Percentiles rank a stretch among this genome's conserved stretches.
These are phyloP conservation scores for Catostomus latipinnis DNA, from an alignment of 2,797 vertebrate species.

Conservation along the genomic window DNA sequence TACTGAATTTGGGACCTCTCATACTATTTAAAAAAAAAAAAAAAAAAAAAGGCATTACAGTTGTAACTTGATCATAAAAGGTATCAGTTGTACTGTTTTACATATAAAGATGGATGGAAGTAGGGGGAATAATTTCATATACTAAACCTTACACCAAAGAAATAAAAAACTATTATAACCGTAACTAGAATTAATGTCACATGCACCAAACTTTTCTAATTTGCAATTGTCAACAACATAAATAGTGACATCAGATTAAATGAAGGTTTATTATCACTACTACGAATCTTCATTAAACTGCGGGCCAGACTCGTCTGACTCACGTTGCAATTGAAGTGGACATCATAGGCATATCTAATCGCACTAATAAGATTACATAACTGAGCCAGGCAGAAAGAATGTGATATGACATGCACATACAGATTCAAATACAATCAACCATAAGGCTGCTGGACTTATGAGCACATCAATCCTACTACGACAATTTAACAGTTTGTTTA, in stretches of 20 bases:
- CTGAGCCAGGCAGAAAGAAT: conserved; percentile 7
- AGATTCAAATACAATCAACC: conserved; percentile 27
- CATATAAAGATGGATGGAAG: too few species aligned
- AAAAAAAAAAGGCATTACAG: too few species aligned
- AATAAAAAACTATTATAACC: neutral
- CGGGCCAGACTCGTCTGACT: conserved; percentile 18
- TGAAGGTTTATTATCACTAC: conserved; percentile 22
- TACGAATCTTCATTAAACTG: conserved; percentile 41
- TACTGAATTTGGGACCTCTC: too few species aligned
- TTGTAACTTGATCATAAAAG: too few species aligned
- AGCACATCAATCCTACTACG: neutral
- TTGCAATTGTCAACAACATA: conserved; percentile 20
- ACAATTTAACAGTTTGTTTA: conserved; percentile 7
- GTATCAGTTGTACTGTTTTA: too few species aligned
- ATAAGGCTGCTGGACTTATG: conserved; percentile 8
- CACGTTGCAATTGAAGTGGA: conserved; percentile 20
- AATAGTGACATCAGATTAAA: conserved; percentile 22
- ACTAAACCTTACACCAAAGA: too few species aligned
- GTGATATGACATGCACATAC: conserved; percentile 27
- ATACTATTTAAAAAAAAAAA: too few species aligned
- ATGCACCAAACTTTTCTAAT: neutral
- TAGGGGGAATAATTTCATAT: too few species aligned
- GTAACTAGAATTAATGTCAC: neutral
- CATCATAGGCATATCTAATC: conserved; percentile 39
- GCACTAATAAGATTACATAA: conserved; percentile 44